Evolutionary conservation across 1,140 invertebrate genomes (phyloP), one percentile per base, ranked within the genome.

Genomic region (Atta colombica): DNA sequence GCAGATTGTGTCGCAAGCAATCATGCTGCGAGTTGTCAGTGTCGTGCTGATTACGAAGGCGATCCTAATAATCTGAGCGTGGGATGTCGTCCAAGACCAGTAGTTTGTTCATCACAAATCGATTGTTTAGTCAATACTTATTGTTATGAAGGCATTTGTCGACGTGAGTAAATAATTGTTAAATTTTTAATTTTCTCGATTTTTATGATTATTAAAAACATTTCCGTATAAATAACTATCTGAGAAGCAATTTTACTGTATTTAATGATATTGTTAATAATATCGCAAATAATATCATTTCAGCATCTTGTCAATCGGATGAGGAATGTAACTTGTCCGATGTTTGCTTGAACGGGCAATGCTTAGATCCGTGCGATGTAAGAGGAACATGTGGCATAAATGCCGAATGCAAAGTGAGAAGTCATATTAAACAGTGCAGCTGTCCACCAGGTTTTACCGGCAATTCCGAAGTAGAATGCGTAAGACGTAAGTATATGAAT

Each of bases 361-460:
- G 98, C 93, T 94, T 97, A 55, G 97, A 98, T 96, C 97, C 98
- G n/a, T 99, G 98, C 93, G 96, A 96, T 80, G 94, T 97, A 89
- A 96, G 96, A 88, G 96, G 96, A 85, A 96, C 98, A 1, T 99
- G 98, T 95, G 98, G 98, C n/a, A 96, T 98, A 84, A 99, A 99
- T 94, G 97, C 98, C n/a, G 93, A 97, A 72, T 99, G 98, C 92
- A 95, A 96, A 60, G 96, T 97, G n/a, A 95, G 95, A 25, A 97
- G 97, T 93, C 98, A 99, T 92, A 95, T 97, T 2, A 97, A 98
- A 93, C 96, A 97, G 91, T 99, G 98, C 91, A 97, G 96, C 86
- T 99, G 98, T 93, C 98, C 98, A 18, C 95, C 96, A 58, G 97
- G 97, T 63, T 99, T 99, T 93, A 98, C 98, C 66, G 98, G 98